Percentiles rank a stretch among this genome's conserved stretches.
These are phyloP conservation scores for Tauraco hartlaubi DNA, from an alignment of 2,797 vertebrate species.

Conservation along the genomic window DNA sequence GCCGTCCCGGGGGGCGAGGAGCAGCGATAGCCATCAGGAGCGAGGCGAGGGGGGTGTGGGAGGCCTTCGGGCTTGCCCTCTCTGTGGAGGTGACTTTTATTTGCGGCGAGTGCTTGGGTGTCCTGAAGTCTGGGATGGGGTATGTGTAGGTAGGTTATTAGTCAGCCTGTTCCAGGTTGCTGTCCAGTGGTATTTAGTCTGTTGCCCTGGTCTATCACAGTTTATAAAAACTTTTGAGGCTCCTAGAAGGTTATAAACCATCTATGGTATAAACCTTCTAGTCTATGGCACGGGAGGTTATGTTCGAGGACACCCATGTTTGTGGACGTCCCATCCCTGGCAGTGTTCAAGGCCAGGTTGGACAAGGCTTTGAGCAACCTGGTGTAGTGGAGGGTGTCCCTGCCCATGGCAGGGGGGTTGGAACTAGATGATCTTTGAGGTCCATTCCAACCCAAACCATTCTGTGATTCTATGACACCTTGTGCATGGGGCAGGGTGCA, in stretches of 20 bases:
- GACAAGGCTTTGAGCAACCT: too few relatives aligned
- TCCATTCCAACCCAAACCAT: too few relatives aligned
- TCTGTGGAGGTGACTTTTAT: neutral
- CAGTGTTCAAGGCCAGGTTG: too few relatives aligned
- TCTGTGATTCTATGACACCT: too few relatives aligned
- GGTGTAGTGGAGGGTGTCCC: too few relatives aligned
- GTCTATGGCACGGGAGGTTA: neutral
- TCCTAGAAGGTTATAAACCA: neutral
- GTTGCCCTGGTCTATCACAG: neutral
- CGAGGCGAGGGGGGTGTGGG: neutral
- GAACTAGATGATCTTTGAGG: too few relatives aligned
- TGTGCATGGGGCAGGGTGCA: accelerated
- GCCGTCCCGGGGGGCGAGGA: neutral
- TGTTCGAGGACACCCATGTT: neutral
- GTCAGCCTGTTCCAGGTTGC: neutral
- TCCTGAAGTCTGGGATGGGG: neutral
- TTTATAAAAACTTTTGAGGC: neutral
- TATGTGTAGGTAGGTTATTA: accelerated
- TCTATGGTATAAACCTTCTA: neutral
- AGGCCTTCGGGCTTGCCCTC: neutral
- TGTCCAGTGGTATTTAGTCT: neutral
- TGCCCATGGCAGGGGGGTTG: too few relatives aligned
- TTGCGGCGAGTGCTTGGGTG: accelerated
- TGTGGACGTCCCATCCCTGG: too few relatives aligned
- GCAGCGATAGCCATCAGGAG: neutral